Evolutionary conservation across 2,797 vertebrate genomes (phyloP).

Genomic region (Glyptemys insculpta): DNA sequence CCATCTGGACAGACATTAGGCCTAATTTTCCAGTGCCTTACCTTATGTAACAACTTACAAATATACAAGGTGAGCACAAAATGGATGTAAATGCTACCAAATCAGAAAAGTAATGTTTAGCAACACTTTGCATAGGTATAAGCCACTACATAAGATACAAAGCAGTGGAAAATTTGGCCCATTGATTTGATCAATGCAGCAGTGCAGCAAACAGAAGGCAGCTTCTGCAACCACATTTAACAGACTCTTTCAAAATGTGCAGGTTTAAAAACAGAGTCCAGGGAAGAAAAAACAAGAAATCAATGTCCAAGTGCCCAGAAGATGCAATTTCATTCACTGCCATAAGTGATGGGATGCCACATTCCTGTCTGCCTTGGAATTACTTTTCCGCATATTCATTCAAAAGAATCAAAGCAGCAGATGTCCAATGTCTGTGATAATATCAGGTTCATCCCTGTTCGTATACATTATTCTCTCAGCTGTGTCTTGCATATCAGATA

Average conservation of each 20-base stretch:
- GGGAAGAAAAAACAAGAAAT: not conserved
- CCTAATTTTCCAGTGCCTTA: not conserved
- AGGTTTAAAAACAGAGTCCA: not conserved
- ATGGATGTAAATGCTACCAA: not conserved
- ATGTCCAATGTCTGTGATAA: conserved; percentile 11
- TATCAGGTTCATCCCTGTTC: conserved; percentile 31
- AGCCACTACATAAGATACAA: not conserved
- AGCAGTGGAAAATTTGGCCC: not conserved
- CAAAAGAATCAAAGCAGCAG: not conserved
- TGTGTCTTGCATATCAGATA: not conserved
- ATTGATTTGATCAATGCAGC: not conserved
- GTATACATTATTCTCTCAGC: conserved; percentile 43
- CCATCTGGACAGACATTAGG: not conserved
- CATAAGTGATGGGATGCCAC: not conserved
- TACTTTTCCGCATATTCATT: not conserved
- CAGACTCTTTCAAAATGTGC: not conserved
- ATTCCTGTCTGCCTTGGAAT: conserved; percentile 8
- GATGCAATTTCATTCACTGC: conserved; percentile 23
- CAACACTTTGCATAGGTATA: not conserved
- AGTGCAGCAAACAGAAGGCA: not conserved
- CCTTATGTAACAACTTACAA: not conserved
- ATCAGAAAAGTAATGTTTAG: not conserved
- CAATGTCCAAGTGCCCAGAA: not conserved
- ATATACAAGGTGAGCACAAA: not conserved
- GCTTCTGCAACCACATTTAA: not conserved